These are phyloP conservation scores for Pharmacophagus antenor DNA, from an alignment of 2,888 invertebrate species.

Conservation along the genomic window DNA sequence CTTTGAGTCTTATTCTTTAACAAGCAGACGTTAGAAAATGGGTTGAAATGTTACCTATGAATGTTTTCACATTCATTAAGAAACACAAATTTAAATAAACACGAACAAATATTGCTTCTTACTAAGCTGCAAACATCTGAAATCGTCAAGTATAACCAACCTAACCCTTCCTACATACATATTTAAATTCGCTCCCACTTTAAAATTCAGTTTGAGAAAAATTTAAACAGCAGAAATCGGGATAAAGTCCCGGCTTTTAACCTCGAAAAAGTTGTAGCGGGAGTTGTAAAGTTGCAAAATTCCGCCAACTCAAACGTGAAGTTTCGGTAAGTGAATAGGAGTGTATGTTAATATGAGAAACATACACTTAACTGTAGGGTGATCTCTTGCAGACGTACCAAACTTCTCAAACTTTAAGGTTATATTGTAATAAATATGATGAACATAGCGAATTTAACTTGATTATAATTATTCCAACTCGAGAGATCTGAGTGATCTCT, in stretches of 20 bases:
- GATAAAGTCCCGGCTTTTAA: constrained; percentile 29
- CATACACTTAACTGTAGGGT: constrained; percentile 3
- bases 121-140: constrained; percentile 1
- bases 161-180: constrained; percentile 14
- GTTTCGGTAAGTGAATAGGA: constrained; percentile 27
- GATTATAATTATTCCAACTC: no score
- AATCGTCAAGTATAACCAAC: constrained; percentile 8
- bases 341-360: constrained; percentile 14
- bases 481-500: no score
- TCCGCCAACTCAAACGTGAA: constrained; percentile 23
- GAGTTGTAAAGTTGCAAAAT: constrained; percentile 18
- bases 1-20: no score
- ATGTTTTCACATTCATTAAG: no score
- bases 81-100: no score
- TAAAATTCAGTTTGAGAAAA: constrained; percentile 21
- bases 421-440: no score
- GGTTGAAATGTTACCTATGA: no score
- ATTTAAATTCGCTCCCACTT: constrained; percentile 18
- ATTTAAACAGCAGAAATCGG: constrained; percentile 23
- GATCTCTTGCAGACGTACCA: neutral
- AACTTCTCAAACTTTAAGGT: constrained; percentile 6
- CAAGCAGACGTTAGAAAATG: no score
- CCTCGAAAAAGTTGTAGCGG: constrained; percentile 20
- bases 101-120: no score
- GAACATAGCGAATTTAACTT: neutral